Conservation (phyloP, 2,888 invertebrate species). For the Boloria selene region DNA sequence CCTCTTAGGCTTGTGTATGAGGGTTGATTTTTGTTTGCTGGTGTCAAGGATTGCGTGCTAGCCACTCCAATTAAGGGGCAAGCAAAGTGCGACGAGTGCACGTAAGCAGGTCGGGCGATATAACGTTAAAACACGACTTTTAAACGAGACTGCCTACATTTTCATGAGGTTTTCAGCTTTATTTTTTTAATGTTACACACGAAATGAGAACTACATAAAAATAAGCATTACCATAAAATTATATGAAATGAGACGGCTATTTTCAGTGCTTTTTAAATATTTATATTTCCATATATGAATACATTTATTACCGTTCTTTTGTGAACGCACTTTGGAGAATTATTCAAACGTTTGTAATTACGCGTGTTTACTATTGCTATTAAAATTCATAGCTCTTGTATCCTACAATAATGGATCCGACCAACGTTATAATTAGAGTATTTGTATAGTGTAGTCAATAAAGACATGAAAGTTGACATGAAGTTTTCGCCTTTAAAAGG, state of each 20-base stretch:
- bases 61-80: slow-evolving; percentile 76
- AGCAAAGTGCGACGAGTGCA: slow-evolving; percentile 72
- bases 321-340: slow-evolving; percentile 13
- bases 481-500: no score
- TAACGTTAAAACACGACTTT: slow-evolving; percentile 73
- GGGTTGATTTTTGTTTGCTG: slow-evolving; percentile 64
- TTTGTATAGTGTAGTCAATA: neutral
- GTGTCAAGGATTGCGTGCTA: slow-evolving; percentile 62
- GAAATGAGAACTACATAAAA: slow-evolving; percentile 26
- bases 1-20: slow-evolving; percentile 49
- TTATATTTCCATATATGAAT: slow-evolving; percentile 7
- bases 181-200: slow-evolving; percentile 29
- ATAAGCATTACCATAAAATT: slow-evolving; percentile 30
- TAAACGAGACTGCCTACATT: slow-evolving; percentile 60
- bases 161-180: slow-evolving; percentile 35
- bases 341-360: slow-evolving; percentile 11
- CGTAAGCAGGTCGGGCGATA: slow-evolving; percentile 72
- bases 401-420: neutral
- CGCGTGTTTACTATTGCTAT: neutral
- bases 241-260: slow-evolving; percentile 25
- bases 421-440: no score
- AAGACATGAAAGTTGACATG: no score
- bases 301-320: slow-evolving; percentile 12
- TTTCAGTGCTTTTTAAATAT: slow-evolving; percentile 22
- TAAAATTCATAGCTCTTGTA: neutral